phyloP scores from a whole-genome alignment of 2,888 invertebrate genomes.

The Meiosimyza decipiens region DNA sequence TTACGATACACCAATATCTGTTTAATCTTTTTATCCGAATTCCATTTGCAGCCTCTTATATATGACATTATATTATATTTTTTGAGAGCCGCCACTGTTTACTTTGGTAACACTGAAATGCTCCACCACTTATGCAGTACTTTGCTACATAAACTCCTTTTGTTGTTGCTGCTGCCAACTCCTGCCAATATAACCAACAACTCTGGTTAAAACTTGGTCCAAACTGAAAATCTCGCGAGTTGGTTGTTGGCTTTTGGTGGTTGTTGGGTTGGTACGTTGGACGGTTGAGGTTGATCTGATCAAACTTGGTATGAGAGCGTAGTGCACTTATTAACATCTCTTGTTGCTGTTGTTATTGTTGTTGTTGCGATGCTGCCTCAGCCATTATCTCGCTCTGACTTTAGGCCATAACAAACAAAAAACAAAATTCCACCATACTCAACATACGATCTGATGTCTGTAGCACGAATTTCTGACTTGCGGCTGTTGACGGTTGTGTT shows the following conservation, averaged over 20 bases:
- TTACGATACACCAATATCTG: no score
- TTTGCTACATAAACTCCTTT: background rate
- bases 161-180: background rate
- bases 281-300: background rate
- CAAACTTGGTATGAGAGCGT: background rate
- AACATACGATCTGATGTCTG: background rate
- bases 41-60: no score
- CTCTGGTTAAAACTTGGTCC: no score
- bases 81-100: constrained; percentile 13
- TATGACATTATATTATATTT: background rate
- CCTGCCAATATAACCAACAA: no score
- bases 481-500: constrained; percentile 13
- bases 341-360: constrained; percentile 7
- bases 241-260: constrained; percentile 21
- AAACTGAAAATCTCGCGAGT: background rate
- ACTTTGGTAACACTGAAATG: constrained; percentile 2
- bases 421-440: constrained; percentile 15
- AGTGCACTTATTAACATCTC: constrained; percentile 5
- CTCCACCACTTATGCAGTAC: constrained; percentile 14
- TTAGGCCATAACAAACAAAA: background rate
- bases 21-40: no score
- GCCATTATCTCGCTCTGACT: constrained; percentile 15
- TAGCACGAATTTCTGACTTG: constrained; percentile 1
- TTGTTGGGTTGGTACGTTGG: constrained; percentile 16
- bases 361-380: constrained; percentile 9